These are phyloP conservation scores for Sebastes jordani DNA, from an alignment of 2,797 vertebrate genomes.

Conservation along the genomic window DNA sequence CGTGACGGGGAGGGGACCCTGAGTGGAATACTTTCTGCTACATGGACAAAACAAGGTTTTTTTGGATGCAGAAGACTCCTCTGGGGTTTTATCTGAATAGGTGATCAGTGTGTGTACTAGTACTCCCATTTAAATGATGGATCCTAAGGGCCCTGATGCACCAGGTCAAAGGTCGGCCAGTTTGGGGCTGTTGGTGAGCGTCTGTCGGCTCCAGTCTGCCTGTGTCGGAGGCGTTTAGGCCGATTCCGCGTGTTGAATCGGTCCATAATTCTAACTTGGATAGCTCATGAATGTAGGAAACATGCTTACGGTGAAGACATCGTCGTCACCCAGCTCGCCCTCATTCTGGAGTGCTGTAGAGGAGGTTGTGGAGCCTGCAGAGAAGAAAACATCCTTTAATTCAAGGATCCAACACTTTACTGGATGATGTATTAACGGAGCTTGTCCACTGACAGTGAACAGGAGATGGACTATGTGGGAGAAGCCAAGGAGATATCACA, in stretches of 20 bases:
- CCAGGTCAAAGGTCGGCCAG: too few species aligned
- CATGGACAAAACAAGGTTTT: not conserved
- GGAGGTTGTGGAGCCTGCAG: slow-evolving; percentile 95
- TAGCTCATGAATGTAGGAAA: not conserved
- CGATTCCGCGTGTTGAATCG: too few species aligned
- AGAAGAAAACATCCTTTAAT: slow-evolving; percentile 20
- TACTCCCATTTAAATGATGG: not conserved
- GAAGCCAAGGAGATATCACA: not conserved
- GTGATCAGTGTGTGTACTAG: not conserved
- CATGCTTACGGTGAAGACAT: slow-evolving; percentile 95
- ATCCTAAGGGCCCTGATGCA: too few species aligned
- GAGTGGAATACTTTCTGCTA: not conserved
- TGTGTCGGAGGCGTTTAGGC: too few species aligned
- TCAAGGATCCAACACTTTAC: not conserved
- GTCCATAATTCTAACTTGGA: not conserved
- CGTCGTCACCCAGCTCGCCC: slow-evolving; percentile 96
- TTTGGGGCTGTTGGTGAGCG: too few species aligned
- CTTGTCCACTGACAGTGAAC: not conserved
- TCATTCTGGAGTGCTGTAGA: slow-evolving; percentile 98
- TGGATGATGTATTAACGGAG: not conserved
- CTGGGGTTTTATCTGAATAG: not conserved
- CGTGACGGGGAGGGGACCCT: slow-evolving; percentile 2
- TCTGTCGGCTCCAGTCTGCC: too few species aligned
- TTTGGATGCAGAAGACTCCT: not conserved
- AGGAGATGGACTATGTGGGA: not conserved